These are phyloP conservation scores for Turnix velox DNA, from an alignment of 2,113 vertebrate species.

Conservation along the genomic window DNA sequence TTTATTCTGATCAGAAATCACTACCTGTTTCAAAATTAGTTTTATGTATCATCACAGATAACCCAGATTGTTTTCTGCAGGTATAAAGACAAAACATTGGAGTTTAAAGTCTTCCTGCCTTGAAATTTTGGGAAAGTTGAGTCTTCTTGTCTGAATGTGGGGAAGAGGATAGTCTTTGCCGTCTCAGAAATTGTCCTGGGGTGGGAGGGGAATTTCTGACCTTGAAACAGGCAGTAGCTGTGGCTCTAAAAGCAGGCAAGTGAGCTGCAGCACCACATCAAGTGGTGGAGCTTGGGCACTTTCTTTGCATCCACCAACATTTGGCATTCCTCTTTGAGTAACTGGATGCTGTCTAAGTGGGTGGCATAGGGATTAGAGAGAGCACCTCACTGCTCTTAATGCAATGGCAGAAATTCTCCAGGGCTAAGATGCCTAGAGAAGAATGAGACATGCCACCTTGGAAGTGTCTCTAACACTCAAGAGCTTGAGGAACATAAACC, in stretches of 20 bases:
- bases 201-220: background rate
- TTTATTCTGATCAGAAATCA: background rate
- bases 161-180: background rate
- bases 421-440: accelerated
- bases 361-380: background rate
- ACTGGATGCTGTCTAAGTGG: background rate
- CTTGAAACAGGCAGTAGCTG: background rate
- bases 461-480: background rate
- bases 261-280: background rate
- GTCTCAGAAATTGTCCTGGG: background rate
- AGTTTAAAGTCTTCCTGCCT: background rate
- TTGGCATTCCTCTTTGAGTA: background rate
- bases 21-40: background rate
- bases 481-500: background rate
- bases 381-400: background rate
- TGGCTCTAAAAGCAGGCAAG: background rate
- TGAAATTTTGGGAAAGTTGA: background rate
- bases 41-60: background rate
- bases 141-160: background rate
- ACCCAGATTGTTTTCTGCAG: background rate
- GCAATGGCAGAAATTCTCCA: background rate
- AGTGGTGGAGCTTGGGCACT: background rate
- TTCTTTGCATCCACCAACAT: background rate
- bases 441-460: background rate
- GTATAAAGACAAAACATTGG: background rate